A percentile compares a stretch with the other conserved stretches of the same genome.
Conservation (phyloP, 2,113 vertebrate genomes). For the Cyprinus carpio region DNA sequence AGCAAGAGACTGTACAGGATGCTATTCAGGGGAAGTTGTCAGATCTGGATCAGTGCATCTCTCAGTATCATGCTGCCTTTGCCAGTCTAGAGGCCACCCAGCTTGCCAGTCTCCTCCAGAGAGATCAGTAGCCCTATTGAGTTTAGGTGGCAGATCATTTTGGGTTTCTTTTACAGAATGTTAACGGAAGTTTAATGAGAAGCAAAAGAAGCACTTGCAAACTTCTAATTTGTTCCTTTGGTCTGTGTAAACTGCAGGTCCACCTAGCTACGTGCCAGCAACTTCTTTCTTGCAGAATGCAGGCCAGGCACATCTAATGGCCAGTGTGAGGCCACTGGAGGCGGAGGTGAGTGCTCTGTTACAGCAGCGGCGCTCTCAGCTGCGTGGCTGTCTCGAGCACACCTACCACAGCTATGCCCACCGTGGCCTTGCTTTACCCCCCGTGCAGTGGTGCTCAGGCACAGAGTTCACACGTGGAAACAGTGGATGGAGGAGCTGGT, state of each 20-base stretch:
- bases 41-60: constrained; percentile 96
- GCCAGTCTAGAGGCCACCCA: constrained; percentile 92
- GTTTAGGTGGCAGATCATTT: constrained; percentile 79
- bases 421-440: constrained; percentile 96
- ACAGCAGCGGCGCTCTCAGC: constrained; percentile 89
- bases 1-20: constrained; percentile 93
- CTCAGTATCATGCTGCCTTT: constrained; percentile 97
- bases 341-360: constrained; percentile 87
- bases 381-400: constrained; percentile 91
- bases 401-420: constrained; percentile 96
- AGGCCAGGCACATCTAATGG: constrained; percentile 95
- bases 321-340: constrained; percentile 93
- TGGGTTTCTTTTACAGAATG: background rate
- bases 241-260: constrained; percentile 73
- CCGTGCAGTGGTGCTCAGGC: constrained; percentile 86
- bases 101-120: constrained; percentile 93
- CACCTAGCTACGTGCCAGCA: constrained; percentile 97
- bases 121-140: constrained; percentile 97
- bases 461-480: constrained; percentile 93
- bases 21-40: constrained; percentile 93
- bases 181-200: background rate
- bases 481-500: constrained; percentile 96
- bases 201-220: background rate
- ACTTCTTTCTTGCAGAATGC: constrained; percentile 96
- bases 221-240: background rate